phyloP scores from a whole-genome alignment of 2,888 invertebrate genomes.

The Caenorhabditis imperialis region DNA sequence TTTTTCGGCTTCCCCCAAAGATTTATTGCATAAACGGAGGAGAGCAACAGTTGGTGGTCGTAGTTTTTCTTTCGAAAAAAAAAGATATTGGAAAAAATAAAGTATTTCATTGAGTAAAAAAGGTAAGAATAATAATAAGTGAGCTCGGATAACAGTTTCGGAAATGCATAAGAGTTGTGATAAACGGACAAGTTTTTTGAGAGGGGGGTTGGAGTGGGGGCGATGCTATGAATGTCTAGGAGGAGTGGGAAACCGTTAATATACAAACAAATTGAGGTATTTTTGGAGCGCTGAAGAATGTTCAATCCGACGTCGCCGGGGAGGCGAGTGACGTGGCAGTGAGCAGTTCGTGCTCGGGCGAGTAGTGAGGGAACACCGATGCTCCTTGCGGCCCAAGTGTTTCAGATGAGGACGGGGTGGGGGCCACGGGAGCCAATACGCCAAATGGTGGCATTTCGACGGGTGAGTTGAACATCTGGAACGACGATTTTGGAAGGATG shows the following conservation, averaged over 20 bases:
- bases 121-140: constrained; percentile 28
- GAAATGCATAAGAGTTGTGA: neutral
- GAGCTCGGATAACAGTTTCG: constrained; percentile 8
- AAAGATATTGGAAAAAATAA: too few species aligned
- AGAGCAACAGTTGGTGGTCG: too few species aligned
- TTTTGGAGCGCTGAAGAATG: neutral
- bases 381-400: constrained; percentile 31
- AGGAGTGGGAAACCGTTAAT: constrained; percentile 19
- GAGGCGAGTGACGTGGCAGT: constrained; percentile 34
- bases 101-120: constrained; percentile 21
- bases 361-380: constrained; percentile 41
- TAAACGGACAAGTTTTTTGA: too few species aligned
- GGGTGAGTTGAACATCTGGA: constrained; percentile 43
- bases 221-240: too few species aligned
- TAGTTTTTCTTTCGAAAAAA: too few species aligned
- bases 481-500: too few species aligned
- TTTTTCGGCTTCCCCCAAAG: constrained; percentile 20
- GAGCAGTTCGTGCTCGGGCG: constrained; percentile 19
- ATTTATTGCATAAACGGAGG: constrained; percentile 47
- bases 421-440: constrained; percentile 19
- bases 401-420: constrained; percentile 2
- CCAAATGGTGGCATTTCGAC: constrained; percentile 31
- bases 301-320: constrained; percentile 26
- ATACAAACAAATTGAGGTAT: constrained; percentile 43
- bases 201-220: too few species aligned